phyloP scores from a whole-genome alignment of 2,888 invertebrate genomes.

The Tetanocera ferruginea region DNA sequence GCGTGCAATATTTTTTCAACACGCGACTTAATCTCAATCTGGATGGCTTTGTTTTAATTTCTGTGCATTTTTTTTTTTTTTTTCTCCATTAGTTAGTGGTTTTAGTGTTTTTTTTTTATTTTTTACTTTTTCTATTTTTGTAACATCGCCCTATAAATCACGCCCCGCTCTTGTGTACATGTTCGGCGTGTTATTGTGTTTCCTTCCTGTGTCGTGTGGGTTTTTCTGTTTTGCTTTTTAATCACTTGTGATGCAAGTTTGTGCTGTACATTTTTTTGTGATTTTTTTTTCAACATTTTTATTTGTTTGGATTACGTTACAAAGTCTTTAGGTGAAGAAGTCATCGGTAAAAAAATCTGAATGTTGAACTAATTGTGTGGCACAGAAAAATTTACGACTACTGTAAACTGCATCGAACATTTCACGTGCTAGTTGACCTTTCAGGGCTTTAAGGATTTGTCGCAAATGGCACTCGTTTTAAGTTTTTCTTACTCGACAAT shows the following conservation, averaged over 20 bases:
- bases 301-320: too few relatives aligned
- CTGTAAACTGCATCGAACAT: too few relatives aligned
- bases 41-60: neutral
- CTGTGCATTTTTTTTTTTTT: neutral
- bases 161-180: neutral
- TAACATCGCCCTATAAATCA: constrained; percentile 9
- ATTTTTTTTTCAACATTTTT: neutral
- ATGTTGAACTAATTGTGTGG: too few relatives aligned
- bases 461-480: too few relatives aligned
- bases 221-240: constrained; percentile 8
- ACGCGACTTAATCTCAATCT: constrained; percentile 44
- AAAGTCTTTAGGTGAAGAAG: too few relatives aligned
- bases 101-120: neutral
- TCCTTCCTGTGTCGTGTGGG: constrained; percentile 27
- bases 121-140: neutral
- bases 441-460: too few relatives aligned
- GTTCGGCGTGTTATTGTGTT: constrained; percentile 20
- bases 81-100: neutral
- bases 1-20: constrained; percentile 44
- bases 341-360: too few relatives aligned
- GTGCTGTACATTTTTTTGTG: neutral
- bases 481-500: too few relatives aligned
- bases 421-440: too few relatives aligned
- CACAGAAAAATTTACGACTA: too few relatives aligned
- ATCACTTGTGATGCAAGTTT: neutral